A percentile compares a stretch with the other conserved stretches of the same genome.
Conservation (phyloP, 2,888 invertebrate species). For the Eustalomyia histrio region DNA sequence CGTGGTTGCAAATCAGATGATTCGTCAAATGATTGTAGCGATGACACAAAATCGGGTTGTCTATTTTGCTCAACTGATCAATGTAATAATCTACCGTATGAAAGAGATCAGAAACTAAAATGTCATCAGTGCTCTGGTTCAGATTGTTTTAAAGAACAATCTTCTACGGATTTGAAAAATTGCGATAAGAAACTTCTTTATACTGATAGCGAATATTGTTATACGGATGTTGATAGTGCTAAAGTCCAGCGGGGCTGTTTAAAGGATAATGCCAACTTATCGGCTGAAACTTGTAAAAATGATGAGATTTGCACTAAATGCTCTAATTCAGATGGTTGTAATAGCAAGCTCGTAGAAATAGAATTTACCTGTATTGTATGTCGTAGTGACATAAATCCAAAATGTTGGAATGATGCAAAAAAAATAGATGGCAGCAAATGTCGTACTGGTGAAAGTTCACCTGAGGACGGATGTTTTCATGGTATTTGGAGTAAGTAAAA, state of each 20-base stretch:
- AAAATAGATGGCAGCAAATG: conserved; percentile 48
- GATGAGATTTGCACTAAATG: conserved; percentile 61
- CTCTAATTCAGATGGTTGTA: conserved; percentile 63
- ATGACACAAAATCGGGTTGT: conserved; percentile 57
- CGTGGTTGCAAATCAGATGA: conserved; percentile 71
- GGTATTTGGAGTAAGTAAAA: conserved; percentile 70
- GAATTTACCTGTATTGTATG: conserved; percentile 69
- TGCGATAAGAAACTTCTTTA: conserved; percentile 67
- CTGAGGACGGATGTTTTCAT: conserved; percentile 66
- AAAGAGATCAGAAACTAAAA: conserved; percentile 43
- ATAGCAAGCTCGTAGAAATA: conserved; percentile 30
- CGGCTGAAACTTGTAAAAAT: conserved; percentile 39
- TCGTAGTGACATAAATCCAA: conserved; percentile 65
- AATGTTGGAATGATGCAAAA: conserved; percentile 32
- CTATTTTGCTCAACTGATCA: conserved; percentile 55
- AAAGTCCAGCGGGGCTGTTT: conserved; percentile 67
- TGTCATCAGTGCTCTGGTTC: conserved; percentile 67
- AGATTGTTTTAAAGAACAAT: conserved; percentile 64
- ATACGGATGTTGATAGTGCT: conserved; percentile 44
- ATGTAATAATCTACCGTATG: conserved; percentile 67
- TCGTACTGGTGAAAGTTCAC: conserved; percentile 34
- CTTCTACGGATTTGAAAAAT: conserved; percentile 19
- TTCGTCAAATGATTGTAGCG: conserved; percentile 60
- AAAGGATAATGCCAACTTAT: conserved; percentile 54
- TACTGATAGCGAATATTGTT: conserved; percentile 65